Evolutionary conservation across 2,888 invertebrate genomes (phyloP).

Genomic region (Aphidoletes aphidimyza): DNA sequence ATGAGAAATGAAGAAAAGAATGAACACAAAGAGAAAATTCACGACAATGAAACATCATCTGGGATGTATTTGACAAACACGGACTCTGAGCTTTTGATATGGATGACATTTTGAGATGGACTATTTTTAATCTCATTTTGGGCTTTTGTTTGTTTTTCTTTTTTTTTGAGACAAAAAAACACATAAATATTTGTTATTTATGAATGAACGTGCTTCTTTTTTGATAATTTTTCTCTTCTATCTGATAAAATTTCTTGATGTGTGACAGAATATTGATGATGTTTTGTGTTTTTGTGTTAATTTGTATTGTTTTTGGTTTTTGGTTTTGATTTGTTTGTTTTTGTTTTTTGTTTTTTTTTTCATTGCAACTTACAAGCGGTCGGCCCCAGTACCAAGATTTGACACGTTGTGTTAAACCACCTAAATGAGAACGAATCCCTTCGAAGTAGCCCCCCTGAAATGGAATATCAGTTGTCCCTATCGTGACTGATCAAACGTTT

Average conservation of each 20-base stretch:
- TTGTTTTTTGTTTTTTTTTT: slow-evolving; percentile 55
- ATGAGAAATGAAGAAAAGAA: no score
- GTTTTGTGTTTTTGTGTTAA: no score
- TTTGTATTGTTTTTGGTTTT: slow-evolving; percentile 44
- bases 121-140: no score
- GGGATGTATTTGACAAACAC: no score
- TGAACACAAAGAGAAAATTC: no score
- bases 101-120: no score
- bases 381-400: slow-evolving; percentile 98
- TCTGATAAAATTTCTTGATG: background rate
- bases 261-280: background rate
- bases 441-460: slow-evolving; percentile 88
- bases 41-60: no score
- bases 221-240: no score
- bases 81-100: no score
- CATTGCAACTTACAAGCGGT: slow-evolving; percentile 88
- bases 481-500: slow-evolving; percentile 38
- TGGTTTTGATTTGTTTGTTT: background rate
- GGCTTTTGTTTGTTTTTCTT: slow-evolving; percentile 36
- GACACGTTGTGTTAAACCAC: slow-evolving; percentile 96
- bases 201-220: background rate
- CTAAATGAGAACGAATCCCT: slow-evolving; percentile 93
- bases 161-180: no score
- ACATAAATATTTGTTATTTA: background rate
- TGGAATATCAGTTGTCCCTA: slow-evolving; percentile 54